These are phyloP conservation scores for Brachionus calyciflorus DNA, from an alignment of 1,140 invertebrate species.

Conservation along the genomic window DNA sequence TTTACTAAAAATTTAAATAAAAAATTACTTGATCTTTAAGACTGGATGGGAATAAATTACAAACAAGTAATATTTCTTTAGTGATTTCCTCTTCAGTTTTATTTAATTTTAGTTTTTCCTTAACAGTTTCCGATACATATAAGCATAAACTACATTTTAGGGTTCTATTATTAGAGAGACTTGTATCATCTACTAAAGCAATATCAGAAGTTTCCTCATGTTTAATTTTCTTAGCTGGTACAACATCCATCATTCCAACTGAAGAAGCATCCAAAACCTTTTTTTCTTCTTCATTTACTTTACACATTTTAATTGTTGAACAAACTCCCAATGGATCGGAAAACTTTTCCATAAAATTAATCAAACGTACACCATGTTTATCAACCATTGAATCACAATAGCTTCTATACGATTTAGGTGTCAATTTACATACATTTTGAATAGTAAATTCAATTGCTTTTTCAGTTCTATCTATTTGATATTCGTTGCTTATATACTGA, in stretches of 20 bases:
- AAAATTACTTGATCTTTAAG: slow-evolving; percentile 25
- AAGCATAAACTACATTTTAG: slow-evolving; percentile 40
- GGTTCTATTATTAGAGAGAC: neutral
- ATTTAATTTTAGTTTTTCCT: slow-evolving; percentile 29
- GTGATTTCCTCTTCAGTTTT: slow-evolving; percentile 43
- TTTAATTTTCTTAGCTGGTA: neutral
- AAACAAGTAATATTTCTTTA: neutral
- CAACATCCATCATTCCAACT: slow-evolving; percentile 18
- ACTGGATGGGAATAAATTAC: slow-evolving; percentile 35
- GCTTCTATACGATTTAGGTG: neutral
- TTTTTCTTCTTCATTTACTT: neutral
- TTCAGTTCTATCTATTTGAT: slow-evolving; percentile 10
- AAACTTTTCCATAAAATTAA: neutral
- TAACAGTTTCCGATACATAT: slow-evolving; percentile 2
- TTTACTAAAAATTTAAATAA: neutral
- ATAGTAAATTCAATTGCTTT: slow-evolving; percentile 34
- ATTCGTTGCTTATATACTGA: slow-evolving; percentile 15
- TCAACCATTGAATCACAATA: slow-evolving; percentile 17
- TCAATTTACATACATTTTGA: slow-evolving; percentile 18
- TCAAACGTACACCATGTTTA: slow-evolving; percentile 8
- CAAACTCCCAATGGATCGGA: neutral
- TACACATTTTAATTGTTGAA: neutral
- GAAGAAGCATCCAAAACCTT: too few relatives aligned
- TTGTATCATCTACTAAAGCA: neutral
- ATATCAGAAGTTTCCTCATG: neutral